phyloP scores from a whole-genome alignment of 2,888 invertebrate genomes.

The Dioctria linearis region DNA sequence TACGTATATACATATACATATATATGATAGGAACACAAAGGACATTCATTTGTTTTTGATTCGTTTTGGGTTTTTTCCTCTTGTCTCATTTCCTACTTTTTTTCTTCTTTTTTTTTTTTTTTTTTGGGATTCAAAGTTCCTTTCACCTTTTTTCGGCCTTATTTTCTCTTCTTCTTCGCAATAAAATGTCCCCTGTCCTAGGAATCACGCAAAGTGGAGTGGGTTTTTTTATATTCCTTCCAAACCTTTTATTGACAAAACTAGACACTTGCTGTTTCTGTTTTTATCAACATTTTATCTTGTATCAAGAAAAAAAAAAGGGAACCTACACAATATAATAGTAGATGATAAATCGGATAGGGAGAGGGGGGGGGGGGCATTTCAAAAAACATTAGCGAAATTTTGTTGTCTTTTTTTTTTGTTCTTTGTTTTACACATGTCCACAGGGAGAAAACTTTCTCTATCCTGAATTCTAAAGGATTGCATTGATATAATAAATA shows the following conservation, averaged over 20 bases:
- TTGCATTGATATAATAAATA: background rate
- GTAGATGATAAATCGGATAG: background rate
- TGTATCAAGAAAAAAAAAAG: too few relatives aligned
- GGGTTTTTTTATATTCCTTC: too few relatives aligned
- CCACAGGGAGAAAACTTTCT: too few relatives aligned
- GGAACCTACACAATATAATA: too few relatives aligned
- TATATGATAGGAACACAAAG: background rate
- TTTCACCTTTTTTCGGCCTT: background rate
- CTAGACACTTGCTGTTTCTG: background rate
- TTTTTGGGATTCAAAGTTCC: background rate
- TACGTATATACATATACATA: background rate
- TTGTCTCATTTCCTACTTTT: background rate
- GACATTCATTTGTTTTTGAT: slow-evolving; percentile 29
- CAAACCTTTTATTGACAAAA: too few relatives aligned
- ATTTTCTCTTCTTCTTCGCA: too few relatives aligned
- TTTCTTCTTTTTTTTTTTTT: background rate
- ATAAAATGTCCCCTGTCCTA: too few relatives aligned
- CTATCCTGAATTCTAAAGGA: background rate
- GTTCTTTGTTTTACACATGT: background rate
- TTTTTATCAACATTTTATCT: background rate
- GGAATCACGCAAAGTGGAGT: too few relatives aligned
- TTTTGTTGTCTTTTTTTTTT: background rate
- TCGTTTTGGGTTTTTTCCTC: background rate
- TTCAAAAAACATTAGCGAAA: background rate
- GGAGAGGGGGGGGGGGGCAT: background rate